A percentile compares a stretch with the other conserved stretches of the same genome.
Conservation (phyloP, 1,140 invertebrate species). For the Zophobas morio region DNA sequence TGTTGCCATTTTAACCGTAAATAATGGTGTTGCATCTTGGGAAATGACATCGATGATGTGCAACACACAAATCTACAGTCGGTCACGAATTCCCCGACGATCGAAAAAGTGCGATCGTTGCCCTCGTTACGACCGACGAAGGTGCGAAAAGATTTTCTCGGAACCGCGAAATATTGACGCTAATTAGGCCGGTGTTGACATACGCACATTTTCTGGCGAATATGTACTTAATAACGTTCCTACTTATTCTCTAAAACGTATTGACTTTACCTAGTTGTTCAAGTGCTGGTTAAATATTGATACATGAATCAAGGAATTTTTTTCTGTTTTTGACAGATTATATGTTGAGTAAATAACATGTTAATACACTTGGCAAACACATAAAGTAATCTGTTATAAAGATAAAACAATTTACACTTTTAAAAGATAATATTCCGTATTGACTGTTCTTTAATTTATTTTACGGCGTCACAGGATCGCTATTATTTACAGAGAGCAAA, state of each 20-base stretch:
- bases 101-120: conserved; percentile 11
- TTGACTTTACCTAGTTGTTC: conserved; percentile 46
- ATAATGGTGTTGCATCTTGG: neutral
- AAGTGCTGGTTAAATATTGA: conserved; percentile 43
- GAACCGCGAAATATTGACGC: conserved; percentile 30
- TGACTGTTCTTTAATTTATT: conserved; percentile 48
- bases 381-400: conserved; percentile 47
- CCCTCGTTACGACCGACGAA: neutral
- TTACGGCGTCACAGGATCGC: conserved; percentile 42
- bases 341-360: conserved; percentile 47
- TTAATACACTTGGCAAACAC: conserved; percentile 44
- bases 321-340: conserved; percentile 47
- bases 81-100: neutral
- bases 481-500: conserved; percentile 47
- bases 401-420: conserved; percentile 49
- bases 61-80: neutral
- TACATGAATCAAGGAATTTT: conserved; percentile 44
- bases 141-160: conserved; percentile 32
- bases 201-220: conserved; percentile 38
- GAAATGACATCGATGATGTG: neutral
- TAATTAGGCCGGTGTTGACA: conserved; percentile 22
- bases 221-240: conserved; percentile 34
- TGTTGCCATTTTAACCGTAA: conserved; percentile 17
- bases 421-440: conserved; percentile 48
- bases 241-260: conserved; percentile 38